Evolutionary conservation across 2,888 invertebrate genomes (phyloP).

Genomic region (Pterostichus madidus): DNA sequence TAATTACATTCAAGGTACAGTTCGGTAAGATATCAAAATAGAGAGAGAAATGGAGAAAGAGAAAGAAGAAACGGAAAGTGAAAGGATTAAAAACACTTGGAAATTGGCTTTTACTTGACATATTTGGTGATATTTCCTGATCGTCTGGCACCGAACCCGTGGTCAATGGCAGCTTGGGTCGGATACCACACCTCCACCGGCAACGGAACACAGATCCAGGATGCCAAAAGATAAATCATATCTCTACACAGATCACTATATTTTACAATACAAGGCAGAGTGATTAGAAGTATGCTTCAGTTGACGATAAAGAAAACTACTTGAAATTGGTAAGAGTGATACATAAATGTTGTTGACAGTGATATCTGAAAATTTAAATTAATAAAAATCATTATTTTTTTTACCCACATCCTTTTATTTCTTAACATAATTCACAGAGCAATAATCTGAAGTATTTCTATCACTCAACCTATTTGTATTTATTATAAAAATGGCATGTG

Average conservation of each 20-base stretch:
- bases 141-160: conserved; percentile 3
- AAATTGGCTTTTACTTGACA: conserved; percentile 39
- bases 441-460: too few species aligned
- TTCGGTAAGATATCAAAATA: neutral
- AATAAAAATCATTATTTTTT: too few species aligned
- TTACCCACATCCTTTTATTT: too few species aligned
- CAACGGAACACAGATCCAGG: neutral
- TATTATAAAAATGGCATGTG: too few species aligned
- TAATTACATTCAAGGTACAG: neutral
- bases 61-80: conserved; percentile 27
- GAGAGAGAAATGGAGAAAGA: neutral
- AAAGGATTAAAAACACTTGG: conserved; percentile 15
- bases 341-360: too few species aligned
- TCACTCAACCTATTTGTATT: too few species aligned
- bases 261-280: neutral
- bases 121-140: conserved; percentile 46
- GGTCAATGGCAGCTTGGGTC: conserved; percentile 2
- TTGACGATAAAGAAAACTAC: too few species aligned
- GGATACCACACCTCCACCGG: conserved; percentile 3
- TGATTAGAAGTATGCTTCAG: too few species aligned
- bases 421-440: too few species aligned
- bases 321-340: too few species aligned
- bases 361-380: too few species aligned
- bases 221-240: neutral
- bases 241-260: neutral